Evolutionary conservation across 2,113 vertebrate genomes (phyloP).

Genomic region (Zosterops japonicus): DNA sequence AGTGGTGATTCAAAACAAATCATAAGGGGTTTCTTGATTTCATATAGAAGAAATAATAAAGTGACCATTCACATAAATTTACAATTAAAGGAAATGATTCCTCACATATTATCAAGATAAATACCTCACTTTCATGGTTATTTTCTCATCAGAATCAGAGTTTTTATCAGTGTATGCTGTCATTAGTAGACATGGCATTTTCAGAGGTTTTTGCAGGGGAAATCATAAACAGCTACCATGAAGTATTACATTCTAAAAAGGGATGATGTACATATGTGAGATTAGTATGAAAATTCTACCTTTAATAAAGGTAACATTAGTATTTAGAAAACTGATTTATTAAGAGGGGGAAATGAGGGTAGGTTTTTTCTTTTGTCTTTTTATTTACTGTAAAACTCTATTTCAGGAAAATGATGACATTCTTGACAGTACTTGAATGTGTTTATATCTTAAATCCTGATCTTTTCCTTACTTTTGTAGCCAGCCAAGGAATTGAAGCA

Average conservation of each 20-base stretch:
- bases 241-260: neutral
- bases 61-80: neutral
- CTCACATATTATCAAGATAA: neutral
- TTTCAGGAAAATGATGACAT: neutral
- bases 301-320: neutral
- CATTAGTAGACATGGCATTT: neutral
- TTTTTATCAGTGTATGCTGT: neutral
- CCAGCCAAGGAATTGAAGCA: neutral
- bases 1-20: neutral
- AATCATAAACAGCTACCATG: neutral
- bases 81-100: neutral
- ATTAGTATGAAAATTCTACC: neutral
- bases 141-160: neutral
- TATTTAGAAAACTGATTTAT: neutral
- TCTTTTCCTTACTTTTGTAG: neutral
- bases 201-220: neutral
- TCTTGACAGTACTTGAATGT: neutral
- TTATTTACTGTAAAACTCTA: neutral
- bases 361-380: neutral
- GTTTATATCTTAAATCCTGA: neutral
- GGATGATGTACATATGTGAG: neutral
- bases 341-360: neutral
- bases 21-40: neutral
- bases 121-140: neutral
- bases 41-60: neutral